Conservation (phyloP, 1,140 invertebrate species). For the Portunus trituberculatus region DNA sequence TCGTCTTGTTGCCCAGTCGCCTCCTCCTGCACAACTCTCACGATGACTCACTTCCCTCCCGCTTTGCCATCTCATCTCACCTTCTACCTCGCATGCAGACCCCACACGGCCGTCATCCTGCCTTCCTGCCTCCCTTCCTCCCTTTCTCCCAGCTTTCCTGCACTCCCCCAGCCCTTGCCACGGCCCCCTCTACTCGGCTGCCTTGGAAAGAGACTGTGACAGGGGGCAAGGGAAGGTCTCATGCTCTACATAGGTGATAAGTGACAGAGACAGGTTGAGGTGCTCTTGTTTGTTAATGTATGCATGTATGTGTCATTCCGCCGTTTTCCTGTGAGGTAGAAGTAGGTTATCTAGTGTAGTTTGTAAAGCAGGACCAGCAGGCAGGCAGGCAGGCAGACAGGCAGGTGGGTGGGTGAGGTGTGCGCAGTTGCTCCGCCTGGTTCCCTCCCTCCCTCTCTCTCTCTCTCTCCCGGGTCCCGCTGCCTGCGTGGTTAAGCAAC, state of each 20-base stretch:
- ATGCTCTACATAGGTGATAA: not conserved
- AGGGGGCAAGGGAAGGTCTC: not conserved
- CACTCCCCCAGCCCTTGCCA: no score
- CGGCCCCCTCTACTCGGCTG: no score
- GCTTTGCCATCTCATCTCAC: no score
- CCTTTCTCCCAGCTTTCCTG: not conserved
- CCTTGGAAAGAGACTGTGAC: not conserved
- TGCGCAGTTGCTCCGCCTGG: not conserved
- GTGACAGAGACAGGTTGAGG: not conserved
- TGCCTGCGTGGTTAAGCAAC: slow-evolving; percentile 36
- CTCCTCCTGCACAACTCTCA: no score
- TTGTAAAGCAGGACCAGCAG: not conserved
- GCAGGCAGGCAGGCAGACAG: not conserved
- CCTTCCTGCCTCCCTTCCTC: not conserved
- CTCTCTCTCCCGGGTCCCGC: not conserved
- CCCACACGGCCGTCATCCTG: no score
- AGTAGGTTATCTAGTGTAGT: not conserved
- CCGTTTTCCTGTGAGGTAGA: not conserved
- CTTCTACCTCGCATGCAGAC: no score
- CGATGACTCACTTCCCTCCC: no score
- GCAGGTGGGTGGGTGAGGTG: not conserved
- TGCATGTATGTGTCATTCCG: not conserved
- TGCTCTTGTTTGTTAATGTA: not conserved
- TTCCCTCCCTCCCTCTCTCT: not conserved
- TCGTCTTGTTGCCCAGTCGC: no score